Evolutionary conservation across 2,797 vertebrate genomes (phyloP).

Genomic region (Anisognathus igniventris): DNA sequence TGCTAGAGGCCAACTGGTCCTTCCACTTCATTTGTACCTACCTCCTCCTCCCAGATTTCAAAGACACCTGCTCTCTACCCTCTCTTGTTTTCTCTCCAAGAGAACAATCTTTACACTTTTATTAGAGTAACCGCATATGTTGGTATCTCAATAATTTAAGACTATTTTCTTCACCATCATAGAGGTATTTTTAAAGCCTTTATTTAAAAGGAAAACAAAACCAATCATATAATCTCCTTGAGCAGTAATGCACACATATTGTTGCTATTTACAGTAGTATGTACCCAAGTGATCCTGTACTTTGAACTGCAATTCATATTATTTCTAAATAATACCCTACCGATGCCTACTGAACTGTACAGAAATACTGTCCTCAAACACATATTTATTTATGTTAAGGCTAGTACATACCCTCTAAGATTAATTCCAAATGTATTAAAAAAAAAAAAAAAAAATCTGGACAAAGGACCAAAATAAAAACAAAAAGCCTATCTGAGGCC

Average conservation of each 20-base stretch:
- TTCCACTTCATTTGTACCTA: not conserved
- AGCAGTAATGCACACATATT: not conserved
- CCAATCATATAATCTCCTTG: not conserved
- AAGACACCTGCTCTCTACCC: not conserved
- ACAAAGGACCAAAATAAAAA: not conserved
- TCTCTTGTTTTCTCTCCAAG: not conserved
- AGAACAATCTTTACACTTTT: not conserved
- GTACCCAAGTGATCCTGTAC: not conserved
- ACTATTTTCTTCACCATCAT: not conserved
- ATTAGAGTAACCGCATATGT: not conserved
- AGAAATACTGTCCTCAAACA: not conserved
- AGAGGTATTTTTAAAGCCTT: not conserved
- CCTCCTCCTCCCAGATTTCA: not conserved
- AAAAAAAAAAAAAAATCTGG: not conserved
- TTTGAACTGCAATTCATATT: not conserved
- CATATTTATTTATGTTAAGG: not conserved
- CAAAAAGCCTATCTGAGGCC: not conserved
- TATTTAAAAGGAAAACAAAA: not conserved
- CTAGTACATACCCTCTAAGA: not conserved
- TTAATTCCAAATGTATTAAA: not conserved
- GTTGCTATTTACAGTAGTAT: not conserved
- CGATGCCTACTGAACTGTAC: not conserved
- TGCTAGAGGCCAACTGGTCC: not conserved
- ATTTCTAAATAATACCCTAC: conserved; percentile 21
- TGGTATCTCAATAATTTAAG: not conserved